A percentile compares a stretch with the other conserved stretches of the same genome.
phyloP scores from a whole-genome alignment of 2,797 vertebrate genomes.

The Yasuhikotakia modesta region DNA sequence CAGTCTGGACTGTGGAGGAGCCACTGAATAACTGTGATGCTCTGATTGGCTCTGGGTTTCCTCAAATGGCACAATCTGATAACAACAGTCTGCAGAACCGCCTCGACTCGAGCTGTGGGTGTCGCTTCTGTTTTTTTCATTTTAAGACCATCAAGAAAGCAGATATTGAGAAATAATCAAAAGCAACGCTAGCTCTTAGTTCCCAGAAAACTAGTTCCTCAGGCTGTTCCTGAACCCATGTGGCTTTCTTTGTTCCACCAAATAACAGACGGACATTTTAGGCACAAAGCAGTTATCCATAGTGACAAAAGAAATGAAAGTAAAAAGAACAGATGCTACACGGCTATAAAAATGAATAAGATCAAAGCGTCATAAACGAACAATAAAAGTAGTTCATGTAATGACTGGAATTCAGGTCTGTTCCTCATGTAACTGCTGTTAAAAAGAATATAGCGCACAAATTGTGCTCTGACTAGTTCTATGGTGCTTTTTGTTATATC shows the following conservation, averaged over 20 bases:
- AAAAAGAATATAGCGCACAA: neutral
- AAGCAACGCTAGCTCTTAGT: neutral
- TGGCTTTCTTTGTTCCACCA: neutral
- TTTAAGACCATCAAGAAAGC: neutral
- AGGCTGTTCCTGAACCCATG: neutral
- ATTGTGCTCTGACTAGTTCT: too few species aligned
- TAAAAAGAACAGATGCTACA: too few species aligned
- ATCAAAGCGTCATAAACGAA: too few species aligned
- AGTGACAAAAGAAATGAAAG: neutral
- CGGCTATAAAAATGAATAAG: too few species aligned
- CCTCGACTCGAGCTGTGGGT: constrained; percentile 2
- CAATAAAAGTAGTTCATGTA: too few species aligned
- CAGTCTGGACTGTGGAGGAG: constrained; percentile 41
- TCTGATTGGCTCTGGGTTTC: constrained; percentile 22
- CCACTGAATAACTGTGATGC: constrained; percentile 1
- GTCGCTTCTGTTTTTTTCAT: neutral
- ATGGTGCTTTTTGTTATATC: neutral
- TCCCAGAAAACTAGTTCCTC: too few species aligned
- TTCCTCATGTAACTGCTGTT: neutral
- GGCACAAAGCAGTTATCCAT: neutral
- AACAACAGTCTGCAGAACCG: constrained; percentile 21
- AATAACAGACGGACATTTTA: neutral
- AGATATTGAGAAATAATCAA: neutral
- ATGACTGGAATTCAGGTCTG: neutral
- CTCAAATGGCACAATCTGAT: constrained; percentile 33